Base-by-base conservation (phyloP, 2,113 vertebrate genomes). In the Paramisgurnus dabryanus region DNA sequence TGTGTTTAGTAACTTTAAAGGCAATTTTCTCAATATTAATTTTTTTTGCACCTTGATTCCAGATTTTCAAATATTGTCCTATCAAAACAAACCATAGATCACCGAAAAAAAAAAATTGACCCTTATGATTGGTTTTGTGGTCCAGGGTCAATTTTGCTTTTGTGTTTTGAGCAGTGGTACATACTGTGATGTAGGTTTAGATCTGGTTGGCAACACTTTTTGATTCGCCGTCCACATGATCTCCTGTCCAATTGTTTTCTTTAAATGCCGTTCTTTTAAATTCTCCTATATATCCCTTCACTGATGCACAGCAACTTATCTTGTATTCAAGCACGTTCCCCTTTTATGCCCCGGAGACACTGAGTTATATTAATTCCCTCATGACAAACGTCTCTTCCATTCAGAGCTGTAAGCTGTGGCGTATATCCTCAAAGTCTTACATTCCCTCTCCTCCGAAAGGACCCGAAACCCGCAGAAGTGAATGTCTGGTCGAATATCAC, bases 401-500 rank as follows among this genome's bases (percentile, higher is more conserved):
- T 65, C 34, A 76, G 74, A 76, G 74, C 74, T 76, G 13, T 45
- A 13, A 63, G 75, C 75, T 41, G 50, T 47, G 40, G 47, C 27
- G 47, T 66, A 76, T 53, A 27, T 49, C 74, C 58, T 76, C 27
- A 6, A 53, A 3, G 45, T 77, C 75, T 77, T 77, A 17, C 43
- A 9, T 60, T 63, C 57, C 4, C 43, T 34, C 12, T 17, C 11
- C 43, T 64, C 73, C 43, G 4, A 63, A 58, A 74, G 80, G 81
- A 74, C 40, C 80, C 78, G 63, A 84, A 76, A 86, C 76, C 85
- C 83, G 82, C 58, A 80, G 76, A 79, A 87, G 81, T 80, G 79
- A 86, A 76, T 84, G 88, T 69, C 86, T 50, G 9, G 66, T 86
- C 81, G 81, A 49, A 87, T 88, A 82, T 83, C 13, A 53, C 22